Percentiles rank a stretch among this genome's conserved stretches.
These are phyloP conservation scores for Vesta saturnalis DNA, from an alignment of 2,888 invertebrate species.

Conservation along the genomic window DNA sequence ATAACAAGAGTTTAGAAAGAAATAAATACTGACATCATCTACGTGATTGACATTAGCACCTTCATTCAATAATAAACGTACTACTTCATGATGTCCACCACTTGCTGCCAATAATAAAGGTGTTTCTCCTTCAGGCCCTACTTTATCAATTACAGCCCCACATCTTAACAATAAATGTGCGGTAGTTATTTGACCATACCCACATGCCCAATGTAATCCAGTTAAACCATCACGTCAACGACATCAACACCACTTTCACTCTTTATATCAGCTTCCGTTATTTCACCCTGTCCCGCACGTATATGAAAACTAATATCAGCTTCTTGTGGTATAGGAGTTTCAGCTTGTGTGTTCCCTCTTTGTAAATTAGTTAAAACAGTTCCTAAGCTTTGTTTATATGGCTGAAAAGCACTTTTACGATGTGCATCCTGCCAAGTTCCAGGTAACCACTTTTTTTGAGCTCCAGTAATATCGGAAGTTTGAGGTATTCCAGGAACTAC, in stretches of 20 bases:
- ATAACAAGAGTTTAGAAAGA: no score
- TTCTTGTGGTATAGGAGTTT: constrained; percentile 77
- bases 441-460: constrained; percentile 64
- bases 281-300: constrained; percentile 90
- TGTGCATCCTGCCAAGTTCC: constrained; percentile 72
- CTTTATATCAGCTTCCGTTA: constrained; percentile 75
- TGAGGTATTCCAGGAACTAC: constrained; percentile 30
- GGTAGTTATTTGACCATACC: constrained; percentile 80
- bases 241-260: constrained; percentile 75
- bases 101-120: constrained; percentile 84
- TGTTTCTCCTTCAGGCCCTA: constrained; percentile 83
- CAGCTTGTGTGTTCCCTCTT: constrained; percentile 91
- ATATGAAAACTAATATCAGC: constrained; percentile 84
- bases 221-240: constrained; percentile 83
- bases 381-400: constrained; percentile 77
- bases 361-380: constrained; percentile 93
- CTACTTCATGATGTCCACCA: constrained; percentile 90
- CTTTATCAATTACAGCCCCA: constrained; percentile 79
- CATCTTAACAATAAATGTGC: constrained; percentile 68
- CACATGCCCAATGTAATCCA: constrained; percentile 90
- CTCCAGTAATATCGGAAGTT: constrained; percentile 45
- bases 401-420: constrained; percentile 86
- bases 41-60: constrained; percentile 82
- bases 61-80: constrained; percentile 79
- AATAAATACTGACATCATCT: constrained; percentile 86